Percentiles rank a stretch among this genome's conserved stretches.
Evolutionary conservation across 2,797 vertebrate species (phyloP).

Genomic region (Limosa lapponica): DNA sequence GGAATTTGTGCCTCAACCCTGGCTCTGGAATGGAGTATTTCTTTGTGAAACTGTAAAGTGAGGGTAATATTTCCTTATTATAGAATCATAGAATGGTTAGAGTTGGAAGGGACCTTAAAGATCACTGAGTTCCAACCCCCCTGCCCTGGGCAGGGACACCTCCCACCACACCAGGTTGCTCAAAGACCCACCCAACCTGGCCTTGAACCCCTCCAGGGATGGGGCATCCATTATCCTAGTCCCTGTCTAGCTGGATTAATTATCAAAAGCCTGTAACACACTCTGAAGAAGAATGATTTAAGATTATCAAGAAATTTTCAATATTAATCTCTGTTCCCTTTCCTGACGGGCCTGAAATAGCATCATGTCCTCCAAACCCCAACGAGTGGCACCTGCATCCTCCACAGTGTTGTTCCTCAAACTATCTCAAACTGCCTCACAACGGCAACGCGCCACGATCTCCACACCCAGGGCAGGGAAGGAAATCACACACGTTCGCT

Average conservation of each 20-base stretch:
- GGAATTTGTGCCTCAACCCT: background rate
- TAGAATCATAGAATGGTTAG: too few species aligned
- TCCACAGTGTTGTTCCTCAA: background rate
- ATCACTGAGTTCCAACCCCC: too few species aligned
- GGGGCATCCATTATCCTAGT: background rate
- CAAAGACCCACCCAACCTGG: too few species aligned
- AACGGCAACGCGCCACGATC: fast-evolving
- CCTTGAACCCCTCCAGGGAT: too few species aligned
- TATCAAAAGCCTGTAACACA: background rate
- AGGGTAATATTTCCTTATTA: background rate
- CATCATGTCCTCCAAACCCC: background rate
- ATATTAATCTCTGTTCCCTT: background rate
- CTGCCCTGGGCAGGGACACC: too few species aligned
- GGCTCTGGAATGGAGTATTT: background rate
- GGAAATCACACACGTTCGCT: background rate
- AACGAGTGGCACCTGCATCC: background rate
- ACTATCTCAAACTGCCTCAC: background rate
- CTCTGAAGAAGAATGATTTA: background rate
- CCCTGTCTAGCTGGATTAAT: background rate
- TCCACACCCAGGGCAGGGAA: background rate
- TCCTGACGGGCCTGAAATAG: background rate
- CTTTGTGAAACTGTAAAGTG: background rate
- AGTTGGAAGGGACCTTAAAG: too few species aligned
- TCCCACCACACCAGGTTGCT: too few species aligned
- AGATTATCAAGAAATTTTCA: background rate